phyloP scores from a whole-genome alignment of 2,113 vertebrate species.

The Sturnus vulgaris region DNA sequence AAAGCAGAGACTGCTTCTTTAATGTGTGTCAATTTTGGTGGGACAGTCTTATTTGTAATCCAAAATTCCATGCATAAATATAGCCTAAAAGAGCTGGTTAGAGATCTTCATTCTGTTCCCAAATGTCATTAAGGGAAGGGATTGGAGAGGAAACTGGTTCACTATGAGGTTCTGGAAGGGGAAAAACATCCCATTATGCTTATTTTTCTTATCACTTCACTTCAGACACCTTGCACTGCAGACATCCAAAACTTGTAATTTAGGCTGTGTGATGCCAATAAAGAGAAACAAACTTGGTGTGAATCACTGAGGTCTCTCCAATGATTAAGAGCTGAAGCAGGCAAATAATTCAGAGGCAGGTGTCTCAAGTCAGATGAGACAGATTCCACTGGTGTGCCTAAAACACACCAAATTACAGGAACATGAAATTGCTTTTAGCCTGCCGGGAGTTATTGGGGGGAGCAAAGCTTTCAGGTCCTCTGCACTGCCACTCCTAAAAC shows the following conservation, averaged over 20 bases:
- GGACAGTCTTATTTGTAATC: background rate
- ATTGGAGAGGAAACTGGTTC: background rate
- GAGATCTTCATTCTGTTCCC: slow-evolving; percentile 3
- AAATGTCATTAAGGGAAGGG: slow-evolving; percentile 4
- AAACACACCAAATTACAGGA: background rate
- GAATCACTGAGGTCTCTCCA: background rate
- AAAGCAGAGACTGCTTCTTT: background rate
- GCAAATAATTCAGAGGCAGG: slow-evolving; percentile 12
- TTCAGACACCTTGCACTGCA: slow-evolving; percentile 48
- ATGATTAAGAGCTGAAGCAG: slow-evolving; percentile 8
- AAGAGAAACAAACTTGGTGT: background rate
- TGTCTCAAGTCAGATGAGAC: slow-evolving; percentile 4
- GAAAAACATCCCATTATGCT: slow-evolving; percentile 45
- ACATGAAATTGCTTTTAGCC: slow-evolving; percentile 39
- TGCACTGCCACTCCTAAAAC: background rate
- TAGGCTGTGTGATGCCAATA: background rate
- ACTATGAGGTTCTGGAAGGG: background rate
- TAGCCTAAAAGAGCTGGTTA: background rate
- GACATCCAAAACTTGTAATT: slow-evolving; percentile 4
- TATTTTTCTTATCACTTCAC: slow-evolving; percentile 57
- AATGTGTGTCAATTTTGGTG: background rate
- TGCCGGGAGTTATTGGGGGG: background rate
- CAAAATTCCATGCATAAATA: background rate
- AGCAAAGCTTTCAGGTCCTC: background rate
- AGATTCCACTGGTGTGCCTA: background rate